These are phyloP conservation scores for Falco punctatus DNA, from an alignment of 2,113 vertebrate genomes.

Conservation along the genomic window DNA sequence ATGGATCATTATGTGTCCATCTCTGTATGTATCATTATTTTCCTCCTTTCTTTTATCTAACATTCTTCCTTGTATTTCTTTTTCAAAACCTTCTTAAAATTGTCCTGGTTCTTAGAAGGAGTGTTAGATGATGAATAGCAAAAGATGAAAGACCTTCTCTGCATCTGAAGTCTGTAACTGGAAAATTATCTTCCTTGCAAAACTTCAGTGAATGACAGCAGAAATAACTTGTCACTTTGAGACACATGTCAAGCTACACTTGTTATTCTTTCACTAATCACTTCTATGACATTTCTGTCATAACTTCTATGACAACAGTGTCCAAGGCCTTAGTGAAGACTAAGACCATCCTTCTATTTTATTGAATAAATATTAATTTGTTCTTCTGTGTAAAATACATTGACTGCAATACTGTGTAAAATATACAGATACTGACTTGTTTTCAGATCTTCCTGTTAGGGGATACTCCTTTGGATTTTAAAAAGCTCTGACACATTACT, in stretches of 20 bases:
- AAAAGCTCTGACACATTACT: background rate
- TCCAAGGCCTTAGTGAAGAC: background rate
- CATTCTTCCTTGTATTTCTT: background rate
- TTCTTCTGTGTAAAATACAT: background rate
- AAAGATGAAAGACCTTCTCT: background rate
- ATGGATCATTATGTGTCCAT: background rate
- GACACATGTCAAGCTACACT: background rate
- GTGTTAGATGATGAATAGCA: background rate
- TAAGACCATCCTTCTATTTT: background rate
- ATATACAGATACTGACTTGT: background rate
- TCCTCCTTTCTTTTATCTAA: background rate
- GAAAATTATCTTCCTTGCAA: background rate
- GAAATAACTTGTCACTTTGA: constrained; percentile 7
- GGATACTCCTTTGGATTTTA: background rate
- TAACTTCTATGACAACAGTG: background rate
- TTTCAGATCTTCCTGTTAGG: background rate
- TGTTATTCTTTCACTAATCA: background rate
- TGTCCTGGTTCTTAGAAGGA: background rate
- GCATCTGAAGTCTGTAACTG: background rate
- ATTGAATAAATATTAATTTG: background rate
- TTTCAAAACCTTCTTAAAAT: background rate
- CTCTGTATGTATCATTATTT: background rate
- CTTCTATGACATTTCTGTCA: background rate
- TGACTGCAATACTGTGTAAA: background rate
- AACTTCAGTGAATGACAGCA: constrained; percentile 7